Evolutionary conservation across 2,797 vertebrate genomes (phyloP), one percentile per base, ranked within the genome.

Genomic region (Hafferia zeledoni): DNA sequence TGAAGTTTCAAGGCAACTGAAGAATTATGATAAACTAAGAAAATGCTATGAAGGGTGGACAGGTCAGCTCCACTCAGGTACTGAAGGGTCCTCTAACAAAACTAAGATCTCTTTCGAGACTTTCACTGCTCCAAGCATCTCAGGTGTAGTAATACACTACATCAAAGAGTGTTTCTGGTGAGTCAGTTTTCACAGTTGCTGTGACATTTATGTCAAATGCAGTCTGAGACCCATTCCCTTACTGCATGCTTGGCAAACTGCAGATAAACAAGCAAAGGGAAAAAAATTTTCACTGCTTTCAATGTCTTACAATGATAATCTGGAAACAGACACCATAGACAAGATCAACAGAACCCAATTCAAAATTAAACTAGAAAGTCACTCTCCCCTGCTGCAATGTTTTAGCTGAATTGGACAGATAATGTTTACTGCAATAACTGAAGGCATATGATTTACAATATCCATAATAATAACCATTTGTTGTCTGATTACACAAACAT

Each of bases 391-490:
- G 52, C 39, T 64, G 33, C 30, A 72, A 28, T 49, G 24, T 49
- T 71, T 41, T 24, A 60, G 49, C 11, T 67, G 20, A 68, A 89
- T 1, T 31, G 50, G 20, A 82, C 2, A 6, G 13, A 60, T 7
- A 67, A 6, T 4, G 3, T 30, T 76, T 80, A 61, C 50, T 33
- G 63, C 72, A 88, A 6, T 35, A 93, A 70, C 15, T 35, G 18
- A 53, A 6, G 44, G 10, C 35, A 49, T 0, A 0, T 4, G 15
- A 70, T 44, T 70, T 59, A 76, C 17, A 56, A 28, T 43, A 52
- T 7, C 13, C 8, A 8, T 33, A 49, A 31, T 19, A 91, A 77
- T 50, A 78, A 78, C 41, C 4, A 70, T 12, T 53, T 69, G 6
- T 52, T 70, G 33, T 43, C 82, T 68, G 44, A 71, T 52, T 7